Percentiles rank a stretch among this genome's conserved stretches.
Conservation (phyloP, 2,113 vertebrate genomes). For the Albula goreensis region DNA sequence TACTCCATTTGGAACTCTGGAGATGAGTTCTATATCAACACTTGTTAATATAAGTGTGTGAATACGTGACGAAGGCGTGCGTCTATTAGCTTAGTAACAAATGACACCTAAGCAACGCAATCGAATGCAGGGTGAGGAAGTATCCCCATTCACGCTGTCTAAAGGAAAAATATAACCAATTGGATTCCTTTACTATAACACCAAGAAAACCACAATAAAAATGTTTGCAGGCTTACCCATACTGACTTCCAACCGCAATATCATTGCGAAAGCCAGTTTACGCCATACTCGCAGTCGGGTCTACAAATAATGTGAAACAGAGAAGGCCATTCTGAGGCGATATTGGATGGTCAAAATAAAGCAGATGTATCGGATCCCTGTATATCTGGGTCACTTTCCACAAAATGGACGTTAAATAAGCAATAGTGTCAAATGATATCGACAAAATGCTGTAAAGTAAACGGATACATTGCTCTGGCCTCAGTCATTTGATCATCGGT, state of each 20-base stretch:
- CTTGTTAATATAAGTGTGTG: not conserved
- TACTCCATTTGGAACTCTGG: too few species aligned
- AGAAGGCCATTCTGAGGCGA: not conserved
- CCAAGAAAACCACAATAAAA: not conserved
- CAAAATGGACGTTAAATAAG: too few species aligned
- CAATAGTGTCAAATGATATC: too few species aligned
- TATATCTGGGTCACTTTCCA: too few species aligned
- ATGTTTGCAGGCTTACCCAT: not conserved
- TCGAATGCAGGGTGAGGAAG: not conserved
- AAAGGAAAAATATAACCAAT: not conserved
- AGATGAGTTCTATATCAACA: not conserved
- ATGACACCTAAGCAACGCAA: not conserved
- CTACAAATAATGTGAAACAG: not conserved
- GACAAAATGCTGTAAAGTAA: too few species aligned
- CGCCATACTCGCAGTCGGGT: not conserved
- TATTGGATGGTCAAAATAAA: not conserved
- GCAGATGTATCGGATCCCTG: not conserved
- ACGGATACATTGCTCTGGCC: too few species aligned
- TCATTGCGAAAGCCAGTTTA: not conserved
- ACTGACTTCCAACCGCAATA: not conserved
- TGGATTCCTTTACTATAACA: not conserved
- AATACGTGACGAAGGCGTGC: not conserved
- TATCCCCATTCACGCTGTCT: not conserved
- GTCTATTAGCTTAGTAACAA: not conserved
- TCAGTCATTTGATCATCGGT: not conserved